A percentile compares a stretch with the other conserved stretches of the same genome.
Evolutionary conservation across 2,797 vertebrate genomes (phyloP).

Genomic region (Alca torda): DNA sequence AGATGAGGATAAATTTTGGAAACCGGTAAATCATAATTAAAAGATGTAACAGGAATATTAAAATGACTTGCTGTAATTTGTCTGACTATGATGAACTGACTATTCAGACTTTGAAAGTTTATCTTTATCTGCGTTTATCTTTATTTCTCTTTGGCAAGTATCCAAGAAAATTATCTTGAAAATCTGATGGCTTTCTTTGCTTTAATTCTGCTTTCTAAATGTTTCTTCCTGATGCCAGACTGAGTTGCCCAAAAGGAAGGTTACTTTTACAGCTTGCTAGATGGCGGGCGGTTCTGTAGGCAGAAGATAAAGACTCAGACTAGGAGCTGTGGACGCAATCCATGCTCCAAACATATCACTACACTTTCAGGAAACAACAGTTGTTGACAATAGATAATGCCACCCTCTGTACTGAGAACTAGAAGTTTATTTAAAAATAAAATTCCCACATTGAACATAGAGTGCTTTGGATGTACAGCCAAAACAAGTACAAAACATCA

Average conservation of each 20-base stretch:
- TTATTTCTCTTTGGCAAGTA: background rate
- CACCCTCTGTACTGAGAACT: background rate
- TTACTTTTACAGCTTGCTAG: constrained; percentile 2
- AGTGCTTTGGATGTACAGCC: background rate
- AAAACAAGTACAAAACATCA: background rate
- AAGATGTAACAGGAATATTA: background rate
- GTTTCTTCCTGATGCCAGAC: background rate
- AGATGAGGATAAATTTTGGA: background rate
- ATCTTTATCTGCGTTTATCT: background rate
- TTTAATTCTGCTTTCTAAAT: constrained; percentile 9
- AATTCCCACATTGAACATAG: background rate
- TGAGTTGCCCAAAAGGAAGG: background rate
- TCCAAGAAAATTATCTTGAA: background rate
- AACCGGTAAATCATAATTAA: background rate
- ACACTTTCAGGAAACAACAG: background rate
- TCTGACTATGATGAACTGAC: background rate
- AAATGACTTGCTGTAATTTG: background rate
- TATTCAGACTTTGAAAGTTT: background rate
- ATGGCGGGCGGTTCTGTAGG: background rate
- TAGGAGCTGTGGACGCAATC: background rate
- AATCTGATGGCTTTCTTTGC: constrained; percentile 3
- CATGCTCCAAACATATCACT: background rate
- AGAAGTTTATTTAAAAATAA: background rate
- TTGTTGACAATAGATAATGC: background rate
- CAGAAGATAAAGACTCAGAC: constrained; percentile 17